Base-by-base conservation (phyloP, 2,113 vertebrate genomes). In the Phyllopteryx taeniolatus region DNA sequence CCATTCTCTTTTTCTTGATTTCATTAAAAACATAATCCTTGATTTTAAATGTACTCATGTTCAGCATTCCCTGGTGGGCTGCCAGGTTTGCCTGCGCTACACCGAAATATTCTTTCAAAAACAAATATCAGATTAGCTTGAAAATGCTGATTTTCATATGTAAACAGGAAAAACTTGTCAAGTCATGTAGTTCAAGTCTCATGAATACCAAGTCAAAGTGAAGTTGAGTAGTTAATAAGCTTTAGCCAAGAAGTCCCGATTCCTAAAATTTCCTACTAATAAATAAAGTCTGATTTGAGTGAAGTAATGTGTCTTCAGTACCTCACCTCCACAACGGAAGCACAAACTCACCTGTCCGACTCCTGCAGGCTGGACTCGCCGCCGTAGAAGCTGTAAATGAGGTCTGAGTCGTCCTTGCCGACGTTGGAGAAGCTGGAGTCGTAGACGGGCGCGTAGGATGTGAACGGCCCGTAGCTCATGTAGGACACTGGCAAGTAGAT, bases 351-450 rank as follows among this genome's bases (percentile, higher is more conserved):
- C 98, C 96, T 96, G 87, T 96, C 94, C 74, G 92, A 92, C 44
- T 91, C 93, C 77, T 92, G 93, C 57, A 81, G 83, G 57, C 94
- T 95, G 61, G 93, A 90, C 74, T 98, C 96, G 49, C 98, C 97
- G 42, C 97, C 96, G 0, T 96, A 99, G 0, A 93, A 89, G 4
- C 94, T 94, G 78, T 94, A 98, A 84, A 97, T 94, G 19, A 98
- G 88, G 81, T 99, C 97, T 1, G 98, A 98, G 57, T 99, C 96
- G 3, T 98, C 96, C 80, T 99, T 99, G 90, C 96, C 94, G 87
- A 98, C 86, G 81, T 97, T 99, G 83, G 97, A 92, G 78, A 98
- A 98, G 0, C 95, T 98, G 17, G 98, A 99, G 88, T 99, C 98
- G 0, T 98, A 99, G 0, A 94, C 90, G 9, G 97, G 98, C 0